phyloP scores from a whole-genome alignment of 1,140 invertebrate genomes.

The Physella acuta region DNA sequence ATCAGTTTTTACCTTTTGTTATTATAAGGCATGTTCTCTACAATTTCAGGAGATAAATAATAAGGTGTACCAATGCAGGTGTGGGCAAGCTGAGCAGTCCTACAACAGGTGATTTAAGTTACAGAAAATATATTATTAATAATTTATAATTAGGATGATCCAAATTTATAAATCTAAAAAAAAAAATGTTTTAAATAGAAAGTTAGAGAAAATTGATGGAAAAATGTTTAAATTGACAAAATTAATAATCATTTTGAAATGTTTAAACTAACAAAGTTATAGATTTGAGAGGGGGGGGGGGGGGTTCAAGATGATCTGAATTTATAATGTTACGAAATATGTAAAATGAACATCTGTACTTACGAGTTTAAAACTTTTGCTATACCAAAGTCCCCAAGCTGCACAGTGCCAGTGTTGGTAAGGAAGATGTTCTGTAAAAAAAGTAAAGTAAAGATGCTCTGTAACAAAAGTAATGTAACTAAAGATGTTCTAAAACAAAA shows the following conservation, averaged over 20 bases:
- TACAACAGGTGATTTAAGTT: too few species aligned
- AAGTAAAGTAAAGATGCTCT: not conserved
- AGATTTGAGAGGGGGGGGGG: too few species aligned
- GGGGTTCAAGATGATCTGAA: too few species aligned
- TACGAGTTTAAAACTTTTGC: conserved; percentile 62
- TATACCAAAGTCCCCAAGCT: conserved; percentile 68
- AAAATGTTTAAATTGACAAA: too few species aligned
- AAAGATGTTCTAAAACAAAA: not conserved
- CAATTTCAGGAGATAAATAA: conserved; percentile 65
- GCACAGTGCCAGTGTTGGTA: conserved; percentile 62
- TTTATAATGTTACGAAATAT: too few species aligned
- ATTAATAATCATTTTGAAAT: too few species aligned
- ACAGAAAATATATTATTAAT: too few species aligned
- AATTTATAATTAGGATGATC: too few species aligned
- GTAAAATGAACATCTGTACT: conserved; percentile 16
- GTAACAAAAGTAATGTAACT: not conserved
- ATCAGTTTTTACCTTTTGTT: conserved; percentile 64
- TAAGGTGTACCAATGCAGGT: conserved; percentile 67
- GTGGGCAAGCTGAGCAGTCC: conserved; percentile 61
- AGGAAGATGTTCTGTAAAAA: conserved; percentile 64
- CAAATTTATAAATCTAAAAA: too few species aligned
- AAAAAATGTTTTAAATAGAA: too few species aligned
- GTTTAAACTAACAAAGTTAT: too few species aligned
- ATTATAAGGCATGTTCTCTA: conserved; percentile 65
- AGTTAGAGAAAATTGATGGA: too few species aligned